A percentile compares a stretch with the other conserved stretches of the same genome.
Evolutionary conservation across 2,888 invertebrate species (phyloP).

Genomic region (Diadromus collaris): DNA sequence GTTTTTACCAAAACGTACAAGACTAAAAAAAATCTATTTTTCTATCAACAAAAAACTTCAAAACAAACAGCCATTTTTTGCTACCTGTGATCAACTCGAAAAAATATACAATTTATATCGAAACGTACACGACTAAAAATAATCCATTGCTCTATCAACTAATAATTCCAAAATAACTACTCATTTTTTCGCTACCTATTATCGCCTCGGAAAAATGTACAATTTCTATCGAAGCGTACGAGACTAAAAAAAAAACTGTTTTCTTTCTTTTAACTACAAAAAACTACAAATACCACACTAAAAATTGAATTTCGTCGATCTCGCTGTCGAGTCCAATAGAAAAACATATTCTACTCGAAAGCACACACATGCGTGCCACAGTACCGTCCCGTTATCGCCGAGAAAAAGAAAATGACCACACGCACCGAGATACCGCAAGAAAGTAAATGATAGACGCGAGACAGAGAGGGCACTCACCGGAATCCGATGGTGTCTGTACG

Average conservation of each 20-base stretch:
- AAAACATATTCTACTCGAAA: background rate
- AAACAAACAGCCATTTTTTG: no score
- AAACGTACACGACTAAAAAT: background rate
- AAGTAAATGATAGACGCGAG: conserved; percentile 21
- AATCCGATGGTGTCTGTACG: conserved; percentile 94
- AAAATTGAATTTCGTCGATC: background rate
- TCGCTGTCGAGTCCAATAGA: background rate
- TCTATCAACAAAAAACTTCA: no score
- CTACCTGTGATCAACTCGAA: no score
- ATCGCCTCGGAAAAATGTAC: no score
- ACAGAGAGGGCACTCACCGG: conserved; percentile 87
- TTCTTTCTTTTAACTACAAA: background rate
- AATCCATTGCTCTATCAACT: background rate
- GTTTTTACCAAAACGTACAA: background rate
- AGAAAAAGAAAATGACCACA: conserved; percentile 12
- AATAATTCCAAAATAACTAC: no score
- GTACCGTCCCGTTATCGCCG: background rate
- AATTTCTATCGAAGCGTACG: background rate
- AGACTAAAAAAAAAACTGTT: background rate
- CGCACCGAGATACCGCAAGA: conserved; percentile 17
- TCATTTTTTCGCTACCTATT: no score
- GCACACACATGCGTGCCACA: background rate
- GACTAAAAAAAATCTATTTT: background rate
- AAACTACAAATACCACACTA: no score
- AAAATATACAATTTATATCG: background rate